Base-by-base conservation (phyloP, 2,888 invertebrate genomes). In the Atherix ibis region DNA sequence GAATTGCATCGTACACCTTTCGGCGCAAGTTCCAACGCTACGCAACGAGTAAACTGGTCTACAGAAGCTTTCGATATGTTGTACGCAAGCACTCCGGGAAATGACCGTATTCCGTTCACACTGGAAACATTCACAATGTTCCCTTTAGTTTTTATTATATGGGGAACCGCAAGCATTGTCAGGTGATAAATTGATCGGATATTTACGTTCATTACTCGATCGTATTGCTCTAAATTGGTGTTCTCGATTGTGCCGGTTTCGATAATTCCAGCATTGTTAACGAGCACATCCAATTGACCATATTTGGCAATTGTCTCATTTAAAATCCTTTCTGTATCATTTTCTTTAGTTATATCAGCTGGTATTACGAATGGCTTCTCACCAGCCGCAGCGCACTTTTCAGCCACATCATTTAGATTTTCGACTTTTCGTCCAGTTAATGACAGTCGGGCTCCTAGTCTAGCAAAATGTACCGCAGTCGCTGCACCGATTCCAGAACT, bases 91-190 rank as follows among this genome's bases (percentile, higher is more conserved):
- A 92, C 81, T 5, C 82, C 82, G 2, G 92, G 77, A 54, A 95
- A 94, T 29, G 94, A 76, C 50, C 92, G 67, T 16, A 89, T 68
- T 3, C 95, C 95, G 50, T 81, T 84, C 0, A 95, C 88, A 55
- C 92, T 92, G 2, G 94, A 95, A 0, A 97, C 83, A 56, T 95
- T 97, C 0, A 97, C 91, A 46, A 94, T 79, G 44, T 76, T 84
- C n/a, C 91, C 91, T 58, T 85, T 81, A 0, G 76, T 71, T 58
- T 76, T 70, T 3, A 85, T 64, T 14, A 95, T 65, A 61, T 91
- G 75, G 0, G 94, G 92, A 0, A 84, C 80, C 4, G 89, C 83
- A 31, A 91, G 55, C 75, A 80, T 83, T 0, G 87, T 91, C 41
- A 94, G 56, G 39, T 83, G 73, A 52, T 82, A 83, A 13, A 84